phyloP scores from a whole-genome alignment of 2,888 invertebrate genomes.

The Troilus luridus region DNA sequence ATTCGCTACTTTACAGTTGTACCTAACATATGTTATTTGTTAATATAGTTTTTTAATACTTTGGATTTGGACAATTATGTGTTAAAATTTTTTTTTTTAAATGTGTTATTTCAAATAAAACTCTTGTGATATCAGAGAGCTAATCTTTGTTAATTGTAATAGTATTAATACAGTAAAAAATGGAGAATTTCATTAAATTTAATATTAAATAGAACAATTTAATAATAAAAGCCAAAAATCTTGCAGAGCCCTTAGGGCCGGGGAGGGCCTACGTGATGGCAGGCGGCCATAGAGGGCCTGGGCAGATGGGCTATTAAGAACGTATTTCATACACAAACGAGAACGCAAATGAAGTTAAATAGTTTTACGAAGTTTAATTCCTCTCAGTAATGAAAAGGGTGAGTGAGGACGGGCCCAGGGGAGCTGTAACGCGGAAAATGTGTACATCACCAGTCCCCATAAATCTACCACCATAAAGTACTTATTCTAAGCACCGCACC shows the following conservation, averaged over 20 bases:
- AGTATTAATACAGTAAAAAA: background rate
- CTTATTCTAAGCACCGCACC: constrained; percentile 29
- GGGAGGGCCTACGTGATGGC: background rate
- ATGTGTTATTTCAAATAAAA: too few relatives aligned
- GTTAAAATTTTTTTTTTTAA: too few relatives aligned
- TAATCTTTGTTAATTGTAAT: background rate
- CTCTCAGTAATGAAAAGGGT: constrained; percentile 25
- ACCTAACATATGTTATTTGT: too few relatives aligned
- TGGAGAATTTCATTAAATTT: background rate
- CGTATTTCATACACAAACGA: constrained; percentile 46
- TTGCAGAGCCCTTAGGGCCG: background rate
- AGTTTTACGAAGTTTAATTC: constrained; percentile 42
- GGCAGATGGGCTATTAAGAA: constrained; percentile 49
- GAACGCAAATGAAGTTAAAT: constrained; percentile 48
- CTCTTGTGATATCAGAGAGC: too few relatives aligned
- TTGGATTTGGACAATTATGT: too few relatives aligned
- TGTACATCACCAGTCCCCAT: constrained; percentile 11
- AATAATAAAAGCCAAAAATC: background rate
- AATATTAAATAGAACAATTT: background rate
- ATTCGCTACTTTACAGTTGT: too few relatives aligned
- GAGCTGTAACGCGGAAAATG: constrained; percentile 28
- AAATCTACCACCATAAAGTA: background rate
- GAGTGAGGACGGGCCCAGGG: background rate
- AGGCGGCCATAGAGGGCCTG: background rate
- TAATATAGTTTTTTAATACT: too few relatives aligned